A percentile compares a stretch with the other conserved stretches of the same genome.
Evolutionary conservation across 1,140 invertebrate genomes (phyloP).

Genomic region (Euura saliciscinereae): DNA sequence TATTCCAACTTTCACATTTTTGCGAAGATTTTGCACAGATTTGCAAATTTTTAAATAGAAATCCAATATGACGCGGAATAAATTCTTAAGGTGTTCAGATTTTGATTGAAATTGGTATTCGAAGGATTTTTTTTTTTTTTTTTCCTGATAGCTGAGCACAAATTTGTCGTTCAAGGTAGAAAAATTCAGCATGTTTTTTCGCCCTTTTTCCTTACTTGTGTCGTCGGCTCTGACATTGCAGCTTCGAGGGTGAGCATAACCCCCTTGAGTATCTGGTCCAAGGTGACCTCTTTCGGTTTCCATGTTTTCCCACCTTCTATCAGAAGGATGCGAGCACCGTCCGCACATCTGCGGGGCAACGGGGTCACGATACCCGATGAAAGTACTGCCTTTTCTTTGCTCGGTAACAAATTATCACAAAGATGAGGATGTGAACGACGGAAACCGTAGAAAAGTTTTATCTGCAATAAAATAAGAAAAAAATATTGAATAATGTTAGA

Average conservation of each 20-base stretch:
- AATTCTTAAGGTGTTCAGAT: no score
- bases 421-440: constrained; percentile 62
- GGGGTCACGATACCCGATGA: constrained; percentile 62
- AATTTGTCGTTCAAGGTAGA: no score
- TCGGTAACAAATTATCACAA: constrained; percentile 59
- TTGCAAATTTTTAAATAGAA: no score
- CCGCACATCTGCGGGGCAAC: constrained; percentile 61
- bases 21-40: no score
- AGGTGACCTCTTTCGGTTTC: constrained; percentile 66
- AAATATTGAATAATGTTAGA: no score
- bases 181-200: no score
- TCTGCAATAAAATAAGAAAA: constrained; percentile 44
- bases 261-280: constrained; percentile 65
- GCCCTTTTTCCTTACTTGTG: constrained; percentile 59
- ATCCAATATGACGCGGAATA: no score
- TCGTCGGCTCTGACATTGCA: constrained; percentile 66
- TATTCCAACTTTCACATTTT: no score
- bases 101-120: no score
- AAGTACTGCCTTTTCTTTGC: constrained; percentile 57
- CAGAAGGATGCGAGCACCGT: constrained; percentile 64
- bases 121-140: no score
- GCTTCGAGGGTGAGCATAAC: constrained; percentile 66
- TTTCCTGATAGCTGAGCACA: no score
- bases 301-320: constrained; percentile 67
- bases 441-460: constrained; percentile 67